Base-by-base conservation (phyloP, 2,797 vertebrate genomes). In the Pangasius macronema region DNA sequence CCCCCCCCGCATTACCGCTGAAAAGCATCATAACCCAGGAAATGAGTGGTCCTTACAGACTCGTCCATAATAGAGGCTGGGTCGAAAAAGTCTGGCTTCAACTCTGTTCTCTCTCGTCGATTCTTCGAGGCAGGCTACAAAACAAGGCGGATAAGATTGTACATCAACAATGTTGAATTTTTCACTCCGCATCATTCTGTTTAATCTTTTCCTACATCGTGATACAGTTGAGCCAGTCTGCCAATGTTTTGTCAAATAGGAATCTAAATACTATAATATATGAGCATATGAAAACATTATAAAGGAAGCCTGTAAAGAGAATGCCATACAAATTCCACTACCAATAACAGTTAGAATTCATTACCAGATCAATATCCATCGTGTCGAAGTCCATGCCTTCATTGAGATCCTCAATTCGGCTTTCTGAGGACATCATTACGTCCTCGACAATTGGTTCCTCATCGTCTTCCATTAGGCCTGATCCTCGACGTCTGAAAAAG, bases 341-440 rank as follows among this genome's bases (percentile, higher is more conserved):
- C n/a, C n/a, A 67, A 18, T 2, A 30, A 82, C 22, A 73, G 55
- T 42, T 30, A 33, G 2, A n/a, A 63, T 16, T n/a, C 93, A 96
- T 97, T 96, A 99, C 99, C 97, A 99, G 95, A 94, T 99, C 99
- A 94, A 99, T 99, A 93, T 99, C 99, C 98, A 99, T 99, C 92
- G 99, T 99, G 93, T 99, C 99, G 86, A 99, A 99, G 95, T 99
- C 99, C 98, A 99, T 99, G 95, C 98, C 98, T 95, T 99, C 99
- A 63, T 99, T 99, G 90, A 99, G 97, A 94, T 99, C 99, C 91
- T 99, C 99, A 94, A 99, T 98, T 84, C 99, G 97, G 85, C 98
- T 98, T 95, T 99, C 99, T 55, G 99, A 99, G 87, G 99, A 99
- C 99, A 99, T 99, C 99, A 99, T 99, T 91, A 99, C 99, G 85